Percentiles rank a stretch among this genome's conserved stretches.
phyloP scores from a whole-genome alignment of 2,113 vertebrate species.

The Pachycephala philippinensis region DNA sequence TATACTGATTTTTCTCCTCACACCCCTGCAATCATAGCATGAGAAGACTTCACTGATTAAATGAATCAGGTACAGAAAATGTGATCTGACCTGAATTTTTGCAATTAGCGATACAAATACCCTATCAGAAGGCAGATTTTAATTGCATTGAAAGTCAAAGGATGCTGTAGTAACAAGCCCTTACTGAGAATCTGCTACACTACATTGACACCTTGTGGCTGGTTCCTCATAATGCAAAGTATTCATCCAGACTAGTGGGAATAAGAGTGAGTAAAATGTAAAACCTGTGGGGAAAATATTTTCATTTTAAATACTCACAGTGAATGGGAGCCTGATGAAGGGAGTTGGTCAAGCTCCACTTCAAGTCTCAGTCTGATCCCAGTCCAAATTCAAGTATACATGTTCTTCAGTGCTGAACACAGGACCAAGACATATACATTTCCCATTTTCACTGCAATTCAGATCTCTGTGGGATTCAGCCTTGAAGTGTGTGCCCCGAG shows the following conservation, averaged over 20 bases:
- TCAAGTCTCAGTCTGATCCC: background rate
- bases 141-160: background rate
- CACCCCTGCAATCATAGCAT: background rate
- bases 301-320: background rate
- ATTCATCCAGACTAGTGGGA: background rate
- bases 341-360: background rate
- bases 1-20: background rate
- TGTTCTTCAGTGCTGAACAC: background rate
- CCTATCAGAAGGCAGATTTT: background rate
- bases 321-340: background rate
- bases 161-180: background rate
- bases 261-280: background rate
- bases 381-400: background rate
- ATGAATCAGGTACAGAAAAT: background rate
- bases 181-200: background rate
- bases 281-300: background rate
- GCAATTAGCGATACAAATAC: background rate
- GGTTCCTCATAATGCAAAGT: background rate
- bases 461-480: background rate
- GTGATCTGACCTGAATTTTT: background rate
- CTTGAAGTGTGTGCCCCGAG: background rate
- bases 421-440: background rate
- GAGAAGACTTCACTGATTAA: conserved; percentile 7
- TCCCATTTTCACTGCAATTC: background rate
- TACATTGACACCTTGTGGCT: conserved; percentile 56